phyloP scores from a whole-genome alignment of 2,888 invertebrate species.

The Alsophila aescularia region DNA sequence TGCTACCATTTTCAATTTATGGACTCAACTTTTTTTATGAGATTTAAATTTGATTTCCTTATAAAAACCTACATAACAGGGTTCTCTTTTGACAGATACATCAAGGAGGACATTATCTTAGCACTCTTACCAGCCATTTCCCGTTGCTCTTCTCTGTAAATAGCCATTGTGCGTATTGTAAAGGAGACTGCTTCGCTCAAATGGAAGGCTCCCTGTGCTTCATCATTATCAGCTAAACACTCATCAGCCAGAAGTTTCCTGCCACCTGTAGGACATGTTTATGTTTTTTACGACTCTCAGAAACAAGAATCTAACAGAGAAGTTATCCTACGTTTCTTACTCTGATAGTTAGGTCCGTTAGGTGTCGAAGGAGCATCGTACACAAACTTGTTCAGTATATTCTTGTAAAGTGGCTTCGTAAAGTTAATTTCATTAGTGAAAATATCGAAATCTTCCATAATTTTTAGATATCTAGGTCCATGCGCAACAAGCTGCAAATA shows the following conservation, averaged over 20 bases:
- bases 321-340: slow-evolving; percentile 51
- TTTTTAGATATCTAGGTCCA: slow-evolving; percentile 8
- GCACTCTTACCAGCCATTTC: slow-evolving; percentile 52
- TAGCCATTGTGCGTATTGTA: slow-evolving; percentile 69
- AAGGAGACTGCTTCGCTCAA: slow-evolving; percentile 75
- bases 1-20: too few species aligned
- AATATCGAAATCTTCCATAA: slow-evolving; percentile 77
- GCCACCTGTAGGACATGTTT: slow-evolving; percentile 55
- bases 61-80: too few species aligned
- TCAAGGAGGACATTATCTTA: neutral
- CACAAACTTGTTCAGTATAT: slow-evolving; percentile 66
- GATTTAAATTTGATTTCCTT: too few species aligned
- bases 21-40: too few species aligned
- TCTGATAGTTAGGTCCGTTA: slow-evolving; percentile 75
- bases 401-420: slow-evolving; percentile 64
- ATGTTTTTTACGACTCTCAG: neutral
- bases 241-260: slow-evolving; percentile 73
- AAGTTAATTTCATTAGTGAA: slow-evolving; percentile 75
- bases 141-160: slow-evolving; percentile 75
- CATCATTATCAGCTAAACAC: slow-evolving; percentile 57
- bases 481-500: neutral
- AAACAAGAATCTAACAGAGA: neutral
- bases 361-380: slow-evolving; percentile 66
- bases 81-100: too few species aligned
- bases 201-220: slow-evolving; percentile 68